A percentile compares a stretch with the other conserved stretches of the same genome.
Conservation (phyloP, 2,113 vertebrate species). For the Neolamprologus brichardi region DNA sequence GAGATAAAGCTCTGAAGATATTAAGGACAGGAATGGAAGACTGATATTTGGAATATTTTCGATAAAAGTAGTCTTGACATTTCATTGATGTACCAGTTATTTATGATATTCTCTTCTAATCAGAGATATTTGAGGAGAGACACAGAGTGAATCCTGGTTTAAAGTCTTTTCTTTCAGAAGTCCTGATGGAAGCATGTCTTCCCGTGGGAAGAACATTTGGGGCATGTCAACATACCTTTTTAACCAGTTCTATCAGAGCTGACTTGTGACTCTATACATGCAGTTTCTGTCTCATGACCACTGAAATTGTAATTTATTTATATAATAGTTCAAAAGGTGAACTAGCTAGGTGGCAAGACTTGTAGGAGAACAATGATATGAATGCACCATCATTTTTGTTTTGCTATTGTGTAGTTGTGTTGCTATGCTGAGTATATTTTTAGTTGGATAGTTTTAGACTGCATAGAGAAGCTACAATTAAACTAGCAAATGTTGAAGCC, state of each 20-base stretch:
- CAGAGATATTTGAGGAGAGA: not conserved
- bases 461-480: slow-evolving; percentile 39
- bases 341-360: not conserved
- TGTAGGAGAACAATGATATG: not conserved
- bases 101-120: not conserved
- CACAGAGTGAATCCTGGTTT: not conserved
- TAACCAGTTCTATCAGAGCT: not conserved
- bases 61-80: not conserved
- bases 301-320: not conserved
- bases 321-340: not conserved
- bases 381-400: not conserved
- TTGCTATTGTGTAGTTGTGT: not conserved
- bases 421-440: slow-evolving; percentile 10
- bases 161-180: not conserved
- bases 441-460: slow-evolving; percentile 18
- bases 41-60: not conserved
- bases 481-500: slow-evolving; percentile 52
- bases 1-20: not conserved
- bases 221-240: not conserved
- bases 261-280: not conserved
- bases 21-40: not conserved
- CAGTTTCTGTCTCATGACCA: not conserved
- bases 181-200: not conserved
- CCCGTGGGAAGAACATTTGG: not conserved
- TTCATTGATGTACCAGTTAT: not conserved